Evolutionary conservation across 2,113 vertebrate species (phyloP).

Genomic region (Myodes glareolus): DNA sequence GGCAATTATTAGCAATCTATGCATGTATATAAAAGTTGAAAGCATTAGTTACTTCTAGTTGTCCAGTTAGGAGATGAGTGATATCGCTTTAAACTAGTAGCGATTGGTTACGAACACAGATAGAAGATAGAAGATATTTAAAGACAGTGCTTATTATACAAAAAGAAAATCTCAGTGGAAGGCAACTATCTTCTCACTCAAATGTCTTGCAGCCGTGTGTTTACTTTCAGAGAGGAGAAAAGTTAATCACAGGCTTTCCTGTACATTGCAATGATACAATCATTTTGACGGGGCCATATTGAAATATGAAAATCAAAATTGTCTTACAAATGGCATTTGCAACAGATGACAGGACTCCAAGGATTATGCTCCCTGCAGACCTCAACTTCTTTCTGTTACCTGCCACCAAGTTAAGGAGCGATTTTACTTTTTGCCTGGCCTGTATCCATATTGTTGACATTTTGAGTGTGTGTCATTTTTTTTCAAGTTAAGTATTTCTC

Average conservation of each 20-base stretch:
- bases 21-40: background rate
- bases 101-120: background rate
- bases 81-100: background rate
- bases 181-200: background rate
- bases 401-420: accelerated
- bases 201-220: background rate
- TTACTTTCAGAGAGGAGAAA: conserved; percentile 29
- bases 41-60: background rate
- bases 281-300: conserved; percentile 10
- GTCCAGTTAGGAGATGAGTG: background rate
- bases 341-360: background rate
- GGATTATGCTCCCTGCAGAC: background rate
- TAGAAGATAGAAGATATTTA: background rate
- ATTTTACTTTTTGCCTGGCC: background rate
- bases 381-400: background rate
- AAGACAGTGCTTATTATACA: background rate
- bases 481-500: background rate
- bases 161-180: background rate
- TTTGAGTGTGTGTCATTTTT: background rate
- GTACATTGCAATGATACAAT: background rate
- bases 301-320: background rate
- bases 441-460: background rate
- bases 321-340: background rate
- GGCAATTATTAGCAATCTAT: background rate
- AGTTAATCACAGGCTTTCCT: background rate